These are phyloP conservation scores for Podocnemis expansa DNA, from an alignment of 2,113 vertebrate genomes.

Conservation along the genomic window DNA sequence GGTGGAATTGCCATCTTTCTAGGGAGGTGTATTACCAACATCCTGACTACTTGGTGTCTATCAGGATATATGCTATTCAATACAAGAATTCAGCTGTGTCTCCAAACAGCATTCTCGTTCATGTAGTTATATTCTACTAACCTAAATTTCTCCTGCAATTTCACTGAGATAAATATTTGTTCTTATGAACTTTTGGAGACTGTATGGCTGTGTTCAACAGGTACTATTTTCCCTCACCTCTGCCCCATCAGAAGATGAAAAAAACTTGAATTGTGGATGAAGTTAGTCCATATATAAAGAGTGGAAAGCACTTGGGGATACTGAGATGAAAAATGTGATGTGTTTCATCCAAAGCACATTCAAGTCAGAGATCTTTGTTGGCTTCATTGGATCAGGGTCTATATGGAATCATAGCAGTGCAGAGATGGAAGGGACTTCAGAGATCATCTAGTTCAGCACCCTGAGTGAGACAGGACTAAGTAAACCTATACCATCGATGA, in stretches of 20 bases:
- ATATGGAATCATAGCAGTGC: neutral
- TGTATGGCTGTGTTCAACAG: conserved; percentile 36
- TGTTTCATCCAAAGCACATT: neutral
- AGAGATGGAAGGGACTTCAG: neutral
- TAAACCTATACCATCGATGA: neutral
- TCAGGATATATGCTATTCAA: neutral
- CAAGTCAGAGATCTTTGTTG: neutral
- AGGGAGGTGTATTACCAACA: neutral
- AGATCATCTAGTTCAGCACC: neutral
- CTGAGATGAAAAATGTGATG: neutral
- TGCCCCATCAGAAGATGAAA: neutral
- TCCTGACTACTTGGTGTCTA: neutral
- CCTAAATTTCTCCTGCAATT: neutral
- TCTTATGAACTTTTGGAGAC: conserved; percentile 46
- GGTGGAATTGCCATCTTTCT: neutral
- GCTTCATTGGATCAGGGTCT: neutral
- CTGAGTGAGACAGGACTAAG: neutral
- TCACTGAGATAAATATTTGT: neutral
- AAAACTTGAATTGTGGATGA: neutral
- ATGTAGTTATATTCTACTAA: neutral
- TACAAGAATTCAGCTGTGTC: neutral
- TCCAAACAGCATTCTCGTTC: neutral
- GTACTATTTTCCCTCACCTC: conserved; percentile 21
- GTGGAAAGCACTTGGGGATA: neutral
- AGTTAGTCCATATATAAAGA: neutral